Evolutionary conservation across 2,113 vertebrate species (phyloP).

Genomic region (Orthonyx spaldingii): DNA sequence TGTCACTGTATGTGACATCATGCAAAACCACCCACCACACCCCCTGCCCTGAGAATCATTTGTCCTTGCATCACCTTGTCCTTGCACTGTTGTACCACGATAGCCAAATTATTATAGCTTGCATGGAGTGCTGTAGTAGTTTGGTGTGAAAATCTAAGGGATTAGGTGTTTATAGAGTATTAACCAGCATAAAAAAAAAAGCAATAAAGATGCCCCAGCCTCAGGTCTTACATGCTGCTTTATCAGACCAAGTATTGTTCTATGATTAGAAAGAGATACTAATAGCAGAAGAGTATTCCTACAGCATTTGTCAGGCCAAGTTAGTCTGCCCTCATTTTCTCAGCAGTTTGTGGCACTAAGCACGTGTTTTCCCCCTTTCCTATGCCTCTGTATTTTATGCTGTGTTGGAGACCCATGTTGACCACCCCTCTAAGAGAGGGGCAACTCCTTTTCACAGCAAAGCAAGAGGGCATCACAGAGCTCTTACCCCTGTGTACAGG

Average conservation of each 20-base stretch:
- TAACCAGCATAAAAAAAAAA: not conserved
- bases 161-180: not conserved
- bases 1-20: not conserved
- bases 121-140: not conserved
- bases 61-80: not conserved
- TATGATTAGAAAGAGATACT: not conserved
- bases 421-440: not conserved
- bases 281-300: not conserved
- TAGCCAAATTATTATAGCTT: not conserved
- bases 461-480: not conserved
- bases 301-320: not conserved
- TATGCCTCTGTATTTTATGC: not conserved
- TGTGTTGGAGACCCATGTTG: accelerated
- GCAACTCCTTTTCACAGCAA: not conserved
- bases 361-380: not conserved
- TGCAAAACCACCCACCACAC: not conserved
- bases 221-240: not conserved
- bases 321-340: not conserved
- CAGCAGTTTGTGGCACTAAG: not conserved
- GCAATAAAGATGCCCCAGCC: not conserved
- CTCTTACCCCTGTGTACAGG: not conserved
- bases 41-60: not conserved
- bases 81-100: not conserved
- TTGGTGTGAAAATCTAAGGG: not conserved
- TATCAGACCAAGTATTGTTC: not conserved